A percentile compares a stretch with the other conserved stretches of the same genome.
Evolutionary conservation across 1,140 invertebrate species (phyloP).

Genomic region (Zophobas atratus): DNA sequence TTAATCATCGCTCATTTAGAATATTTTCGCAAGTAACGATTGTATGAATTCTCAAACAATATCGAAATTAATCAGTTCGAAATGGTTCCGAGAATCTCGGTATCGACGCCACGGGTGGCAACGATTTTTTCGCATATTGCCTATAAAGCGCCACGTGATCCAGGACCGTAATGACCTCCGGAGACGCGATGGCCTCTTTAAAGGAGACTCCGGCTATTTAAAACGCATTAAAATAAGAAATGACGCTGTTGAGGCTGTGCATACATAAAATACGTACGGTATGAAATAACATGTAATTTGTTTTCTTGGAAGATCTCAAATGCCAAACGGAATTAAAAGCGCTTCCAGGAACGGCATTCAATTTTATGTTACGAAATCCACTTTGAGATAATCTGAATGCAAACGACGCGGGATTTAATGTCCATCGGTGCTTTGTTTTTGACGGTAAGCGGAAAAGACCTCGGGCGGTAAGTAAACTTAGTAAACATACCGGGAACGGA

Average conservation of each 20-base stretch:
- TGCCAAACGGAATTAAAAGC: constrained; percentile 47
- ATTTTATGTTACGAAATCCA: constrained; percentile 29
- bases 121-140: not conserved
- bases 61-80: constrained; percentile 30
- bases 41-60: constrained; percentile 19
- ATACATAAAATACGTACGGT: constrained; percentile 1
- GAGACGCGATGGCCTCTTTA: not conserved
- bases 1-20: constrained; percentile 9
- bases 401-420: constrained; percentile 7
- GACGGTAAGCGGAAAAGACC: not conserved
- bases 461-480: too few species aligned
- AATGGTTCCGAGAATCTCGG: constrained; percentile 1
- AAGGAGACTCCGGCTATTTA: constrained; percentile 2
- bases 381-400: constrained; percentile 19
- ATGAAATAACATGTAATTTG: constrained; percentile 34
- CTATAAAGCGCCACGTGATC: constrained; percentile 10
- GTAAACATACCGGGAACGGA: too few species aligned
- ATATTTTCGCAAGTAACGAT: constrained; percentile 35
- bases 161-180: not conserved
- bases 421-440: constrained; percentile 3
- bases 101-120: constrained; percentile 5
- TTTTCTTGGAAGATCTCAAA: constrained; percentile 44
- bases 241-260: constrained; percentile 6
- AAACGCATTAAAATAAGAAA: constrained; percentile 15
- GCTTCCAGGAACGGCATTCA: constrained; percentile 34